Percentiles rank a stretch among this genome's conserved stretches.
Conservation (phyloP, 2,113 vertebrate genomes). For the Oryzias celebensis region DNA sequence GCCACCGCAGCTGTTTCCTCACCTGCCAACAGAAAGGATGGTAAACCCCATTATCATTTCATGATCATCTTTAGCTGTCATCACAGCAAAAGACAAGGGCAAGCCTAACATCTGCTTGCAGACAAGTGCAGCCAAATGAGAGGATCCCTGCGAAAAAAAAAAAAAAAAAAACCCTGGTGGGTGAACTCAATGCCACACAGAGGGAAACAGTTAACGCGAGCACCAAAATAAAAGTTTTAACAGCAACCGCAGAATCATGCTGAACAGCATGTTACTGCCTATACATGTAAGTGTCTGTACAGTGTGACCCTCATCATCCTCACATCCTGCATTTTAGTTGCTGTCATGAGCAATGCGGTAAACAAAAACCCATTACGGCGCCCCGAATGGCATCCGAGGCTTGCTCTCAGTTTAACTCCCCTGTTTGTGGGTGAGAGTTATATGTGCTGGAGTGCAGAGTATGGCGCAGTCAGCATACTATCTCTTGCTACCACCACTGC, state of each 20-base stretch:
- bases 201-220: neutral
- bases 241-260: slow-evolving; percentile 8
- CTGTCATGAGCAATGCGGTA: slow-evolving; percentile 61
- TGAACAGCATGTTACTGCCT: slow-evolving; percentile 23
- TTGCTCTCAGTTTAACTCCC: slow-evolving; percentile 63
- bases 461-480: slow-evolving; percentile 70
- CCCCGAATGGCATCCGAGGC: slow-evolving; percentile 50
- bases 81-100: no score
- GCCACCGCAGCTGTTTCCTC: no score
- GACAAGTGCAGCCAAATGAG: no score
- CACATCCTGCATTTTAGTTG: slow-evolving; percentile 58
- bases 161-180: no score
- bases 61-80: no score
- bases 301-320: slow-evolving; percentile 56
- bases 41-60: no score
- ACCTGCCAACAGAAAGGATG: no score
- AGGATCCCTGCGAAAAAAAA: no score
- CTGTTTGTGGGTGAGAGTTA: slow-evolving; percentile 64
- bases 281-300: slow-evolving; percentile 36
- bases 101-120: no score
- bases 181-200: neutral
- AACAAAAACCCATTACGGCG: slow-evolving; percentile 65
- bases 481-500: slow-evolving; percentile 66
- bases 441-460: slow-evolving; percentile 58
- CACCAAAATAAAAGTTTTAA: neutral